Percentiles rank a stretch among this genome's conserved stretches.
Evolutionary conservation across 2,888 invertebrate species (phyloP).

Genomic region (Allygus modestus): DNA sequence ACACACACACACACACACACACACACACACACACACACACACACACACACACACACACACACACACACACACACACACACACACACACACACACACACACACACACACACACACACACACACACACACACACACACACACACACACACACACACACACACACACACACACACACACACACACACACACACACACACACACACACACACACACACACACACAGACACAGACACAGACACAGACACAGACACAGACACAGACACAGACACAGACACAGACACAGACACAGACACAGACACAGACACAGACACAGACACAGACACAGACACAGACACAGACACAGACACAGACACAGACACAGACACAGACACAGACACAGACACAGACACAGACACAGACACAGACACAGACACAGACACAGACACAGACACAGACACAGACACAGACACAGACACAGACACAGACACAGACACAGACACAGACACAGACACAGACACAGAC

Average conservation of each 20-base stretch:
- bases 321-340: conserved; percentile 30
- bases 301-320: conserved; percentile 21
- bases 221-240: background rate
- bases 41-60: too few species aligned
- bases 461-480: too few species aligned
- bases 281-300: conserved; percentile 12
- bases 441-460: too few species aligned
- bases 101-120: background rate
- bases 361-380: too few species aligned
- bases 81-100: too few species aligned
- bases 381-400: too few species aligned
- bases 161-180: background rate
- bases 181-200: too few species aligned
- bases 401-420: too few species aligned
- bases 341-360: conserved; percentile 25
- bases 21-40: too few species aligned
- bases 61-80: too few species aligned
- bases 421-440: too few species aligned
- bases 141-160: conserved; percentile 2
- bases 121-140: background rate
- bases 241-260: background rate
- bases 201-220: conserved; percentile 22
- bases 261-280: background rate
- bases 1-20: conserved; percentile 18
- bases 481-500: too few species aligned